Evolutionary conservation across 2,888 invertebrate genomes (phyloP).

Genomic region (Eutolmus rufibarbis): DNA sequence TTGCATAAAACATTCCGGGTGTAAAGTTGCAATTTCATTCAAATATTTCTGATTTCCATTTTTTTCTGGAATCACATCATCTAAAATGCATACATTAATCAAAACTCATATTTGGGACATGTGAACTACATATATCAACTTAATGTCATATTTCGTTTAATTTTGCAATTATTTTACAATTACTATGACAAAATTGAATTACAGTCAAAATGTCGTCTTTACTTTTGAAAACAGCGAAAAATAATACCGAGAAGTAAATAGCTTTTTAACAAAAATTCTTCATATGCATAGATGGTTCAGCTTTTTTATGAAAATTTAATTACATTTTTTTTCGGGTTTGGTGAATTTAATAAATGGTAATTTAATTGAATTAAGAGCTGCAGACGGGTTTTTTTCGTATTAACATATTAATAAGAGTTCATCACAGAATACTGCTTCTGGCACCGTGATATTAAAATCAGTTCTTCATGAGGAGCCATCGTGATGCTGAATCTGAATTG

Average conservation of each 20-base stretch:
- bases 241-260: background rate
- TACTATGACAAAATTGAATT: background rate
- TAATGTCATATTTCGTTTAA: background rate
- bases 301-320: background rate
- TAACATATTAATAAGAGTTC: background rate
- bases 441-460: background rate
- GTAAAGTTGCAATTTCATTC: background rate
- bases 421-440: background rate
- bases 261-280: background rate
- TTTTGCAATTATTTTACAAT: background rate
- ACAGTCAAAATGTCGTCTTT: background rate
- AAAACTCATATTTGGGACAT: background rate
- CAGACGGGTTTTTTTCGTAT: background rate
- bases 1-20: background rate
- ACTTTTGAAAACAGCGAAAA: background rate
- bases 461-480: background rate
- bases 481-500: background rate
- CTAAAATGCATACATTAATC: background rate
- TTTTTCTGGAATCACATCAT: background rate
- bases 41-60: background rate
- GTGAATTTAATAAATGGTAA: background rate
- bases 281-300: background rate
- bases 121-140: no score
- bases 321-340: background rate
- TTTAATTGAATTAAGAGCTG: background rate